These are phyloP conservation scores for Unio pictorum DNA, from an alignment of 2,888 invertebrate genomes.

Conservation along the genomic window DNA sequence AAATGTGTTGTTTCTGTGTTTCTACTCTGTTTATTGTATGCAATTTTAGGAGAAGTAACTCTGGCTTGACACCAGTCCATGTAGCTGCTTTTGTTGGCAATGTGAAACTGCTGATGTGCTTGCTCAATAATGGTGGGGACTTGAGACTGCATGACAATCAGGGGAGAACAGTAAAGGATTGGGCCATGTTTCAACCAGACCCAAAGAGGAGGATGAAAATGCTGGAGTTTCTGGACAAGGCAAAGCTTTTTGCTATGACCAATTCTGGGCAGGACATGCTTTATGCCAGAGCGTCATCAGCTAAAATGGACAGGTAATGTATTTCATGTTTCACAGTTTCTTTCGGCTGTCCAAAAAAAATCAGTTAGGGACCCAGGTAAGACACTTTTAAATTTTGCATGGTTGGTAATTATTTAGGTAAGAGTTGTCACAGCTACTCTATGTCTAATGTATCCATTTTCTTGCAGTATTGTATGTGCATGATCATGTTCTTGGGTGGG, in stretches of 20 bases:
- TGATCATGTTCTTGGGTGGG: too few relatives aligned
- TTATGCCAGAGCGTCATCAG: slow-evolving; percentile 27
- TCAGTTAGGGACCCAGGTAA: too few relatives aligned
- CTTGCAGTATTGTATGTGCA: too few relatives aligned
- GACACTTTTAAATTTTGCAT: too few relatives aligned
- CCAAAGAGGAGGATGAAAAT: slow-evolving; percentile 57
- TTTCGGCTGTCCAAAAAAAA: too few relatives aligned
- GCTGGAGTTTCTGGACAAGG: slow-evolving; percentile 65
- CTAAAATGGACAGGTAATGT: slow-evolving; percentile 25
- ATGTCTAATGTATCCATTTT: too few relatives aligned
- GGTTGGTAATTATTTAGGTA: too few relatives aligned
- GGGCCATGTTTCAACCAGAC: slow-evolving; percentile 57
- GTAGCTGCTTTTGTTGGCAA: slow-evolving; percentile 70
- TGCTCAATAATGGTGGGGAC: slow-evolving; percentile 72
- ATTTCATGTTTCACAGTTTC: neutral
- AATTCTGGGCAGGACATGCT: slow-evolving; percentile 44
- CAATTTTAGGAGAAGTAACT: slow-evolving; percentile 62
- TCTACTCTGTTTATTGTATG: neutral
- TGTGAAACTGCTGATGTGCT: slow-evolving; percentile 60
- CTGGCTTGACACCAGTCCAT: slow-evolving; percentile 72
- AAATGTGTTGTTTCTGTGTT: too few relatives aligned
- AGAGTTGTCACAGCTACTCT: too few relatives aligned
- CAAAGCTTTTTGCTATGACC: slow-evolving; percentile 62
- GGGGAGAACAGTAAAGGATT: slow-evolving; percentile 67
- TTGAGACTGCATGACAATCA: slow-evolving; percentile 70